Conservation (phyloP, 2,797 vertebrate species). For the Sebastes baramenuke region DNA sequence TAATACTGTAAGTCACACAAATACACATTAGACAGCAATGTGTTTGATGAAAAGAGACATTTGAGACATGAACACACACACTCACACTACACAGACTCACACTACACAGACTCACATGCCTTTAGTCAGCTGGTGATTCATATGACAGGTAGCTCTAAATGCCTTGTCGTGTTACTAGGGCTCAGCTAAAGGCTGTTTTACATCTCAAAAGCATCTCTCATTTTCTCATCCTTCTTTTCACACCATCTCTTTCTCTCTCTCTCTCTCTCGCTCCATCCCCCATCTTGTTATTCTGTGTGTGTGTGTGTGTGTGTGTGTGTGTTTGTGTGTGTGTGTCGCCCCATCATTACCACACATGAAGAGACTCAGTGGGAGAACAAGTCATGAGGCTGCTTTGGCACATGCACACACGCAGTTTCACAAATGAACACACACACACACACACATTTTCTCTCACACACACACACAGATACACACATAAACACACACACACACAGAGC, state of each 20-base stretch:
- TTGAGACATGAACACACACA: neutral
- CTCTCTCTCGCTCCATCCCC: slow-evolving; percentile 17
- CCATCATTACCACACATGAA: slow-evolving; percentile 69
- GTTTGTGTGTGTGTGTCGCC: neutral
- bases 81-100: neutral
- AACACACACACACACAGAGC: slow-evolving; percentile 15
- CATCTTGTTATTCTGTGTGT: slow-evolving; percentile 1
- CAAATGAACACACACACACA: slow-evolving; percentile 17
- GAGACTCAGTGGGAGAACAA: slow-evolving; percentile 63
- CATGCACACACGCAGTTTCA: slow-evolving; percentile 27
- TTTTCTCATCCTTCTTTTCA: slow-evolving; percentile 48
- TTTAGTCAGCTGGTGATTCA: slow-evolving; percentile 41
- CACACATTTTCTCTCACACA: neutral
- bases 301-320: neutral
- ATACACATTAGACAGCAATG: neutral
- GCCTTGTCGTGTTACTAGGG: slow-evolving; percentile 55
- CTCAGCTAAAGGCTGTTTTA: slow-evolving; percentile 65
- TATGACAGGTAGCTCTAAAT: slow-evolving; percentile 63
- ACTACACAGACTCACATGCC: neutral
- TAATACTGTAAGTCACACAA: neutral
- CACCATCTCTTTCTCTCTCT: slow-evolving; percentile 4
- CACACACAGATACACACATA: neutral
- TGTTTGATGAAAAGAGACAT: slow-evolving; percentile 18
- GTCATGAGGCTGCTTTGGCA: slow-evolving; percentile 50
- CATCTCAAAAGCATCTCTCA: slow-evolving; percentile 72